These are phyloP conservation scores for Botia kubotai DNA, from an alignment of 2,797 vertebrate species.

Conservation along the genomic window DNA sequence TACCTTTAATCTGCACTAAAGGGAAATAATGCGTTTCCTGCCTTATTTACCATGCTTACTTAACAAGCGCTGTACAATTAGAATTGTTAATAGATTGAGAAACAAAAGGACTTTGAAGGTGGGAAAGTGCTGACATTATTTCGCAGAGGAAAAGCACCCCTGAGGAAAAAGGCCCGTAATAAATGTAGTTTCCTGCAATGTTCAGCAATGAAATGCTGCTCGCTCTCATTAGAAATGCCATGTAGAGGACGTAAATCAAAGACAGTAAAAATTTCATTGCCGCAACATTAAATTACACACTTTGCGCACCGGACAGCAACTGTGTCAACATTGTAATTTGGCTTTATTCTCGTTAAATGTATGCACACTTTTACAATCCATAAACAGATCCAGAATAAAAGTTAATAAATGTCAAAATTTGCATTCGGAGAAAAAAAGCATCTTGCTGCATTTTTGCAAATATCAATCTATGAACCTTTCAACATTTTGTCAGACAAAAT, in stretches of 20 bases:
- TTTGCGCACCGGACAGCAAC: slow-evolving; percentile 93
- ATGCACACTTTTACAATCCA: slow-evolving; percentile 99
- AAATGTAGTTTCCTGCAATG: slow-evolving; percentile 99
- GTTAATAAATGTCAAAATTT: slow-evolving; percentile 99
- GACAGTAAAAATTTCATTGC: slow-evolving; percentile 99
- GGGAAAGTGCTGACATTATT: slow-evolving; percentile 99
- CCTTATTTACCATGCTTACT: slow-evolving; percentile 97
- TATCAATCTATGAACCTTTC: slow-evolving; percentile 99
- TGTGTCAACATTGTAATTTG: slow-evolving; percentile 99
- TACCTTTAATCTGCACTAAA: slow-evolving; percentile 95
- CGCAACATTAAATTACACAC: slow-evolving; percentile 98
- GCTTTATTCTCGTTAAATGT: slow-evolving; percentile 98
- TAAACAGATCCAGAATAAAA: slow-evolving; percentile 99
- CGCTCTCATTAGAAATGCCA: slow-evolving; percentile 97
- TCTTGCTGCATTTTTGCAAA: slow-evolving; percentile 97
- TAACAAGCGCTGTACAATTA: slow-evolving; percentile 99
- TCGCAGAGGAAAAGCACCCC: slow-evolving; percentile 94
- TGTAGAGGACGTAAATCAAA: slow-evolving; percentile 98
- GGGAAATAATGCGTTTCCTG: slow-evolving; percentile 97
- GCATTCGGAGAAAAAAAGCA: slow-evolving; percentile 92
- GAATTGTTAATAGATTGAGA: slow-evolving; percentile 99
- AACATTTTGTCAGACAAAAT: slow-evolving; percentile 99
- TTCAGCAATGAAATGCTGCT: slow-evolving; percentile 93
- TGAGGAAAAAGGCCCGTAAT: slow-evolving; percentile 88
- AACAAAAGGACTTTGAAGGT: slow-evolving; percentile 99